These are phyloP conservation scores for Philhelius pedissequus DNA, from an alignment of 2,888 invertebrate species.

Conservation along the genomic window DNA sequence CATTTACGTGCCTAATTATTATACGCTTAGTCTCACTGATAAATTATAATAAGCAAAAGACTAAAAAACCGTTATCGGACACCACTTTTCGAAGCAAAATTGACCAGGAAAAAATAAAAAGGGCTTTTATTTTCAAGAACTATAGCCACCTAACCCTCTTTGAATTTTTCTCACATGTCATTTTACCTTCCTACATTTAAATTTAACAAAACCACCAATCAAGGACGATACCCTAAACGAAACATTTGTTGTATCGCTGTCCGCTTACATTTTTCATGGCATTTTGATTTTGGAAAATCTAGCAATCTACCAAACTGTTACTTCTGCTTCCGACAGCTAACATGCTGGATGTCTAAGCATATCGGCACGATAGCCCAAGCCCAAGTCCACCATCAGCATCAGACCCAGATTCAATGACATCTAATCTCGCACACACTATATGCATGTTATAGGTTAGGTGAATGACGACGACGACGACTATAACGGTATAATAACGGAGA, in stretches of 20 bases:
- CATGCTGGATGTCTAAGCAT: constrained; percentile 68
- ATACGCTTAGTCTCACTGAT: too few species aligned
- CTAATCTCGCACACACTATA: constrained; percentile 43
- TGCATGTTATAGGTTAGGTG: constrained; percentile 36
- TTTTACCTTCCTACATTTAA: constrained; percentile 10
- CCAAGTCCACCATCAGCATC: constrained; percentile 11
- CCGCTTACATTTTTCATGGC: constrained; percentile 66
- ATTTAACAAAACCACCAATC: constrained; percentile 29
- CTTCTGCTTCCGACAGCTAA: constrained; percentile 69
- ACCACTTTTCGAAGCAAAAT: too few species aligned
- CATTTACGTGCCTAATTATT: too few species aligned
- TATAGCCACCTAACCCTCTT: background rate
- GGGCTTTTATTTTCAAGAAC: too few species aligned
- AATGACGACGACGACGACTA: constrained; percentile 4
- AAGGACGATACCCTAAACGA: constrained; percentile 8
- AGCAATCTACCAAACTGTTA: constrained; percentile 69
- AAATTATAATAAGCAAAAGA: too few species aligned
- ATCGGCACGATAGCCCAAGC: constrained; percentile 46
- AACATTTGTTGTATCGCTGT: constrained; percentile 50
- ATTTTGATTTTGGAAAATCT: constrained; percentile 63
- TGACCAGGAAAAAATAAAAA: too few species aligned
- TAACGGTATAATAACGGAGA: constrained; percentile 12
- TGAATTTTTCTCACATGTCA: background rate
- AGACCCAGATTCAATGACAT: constrained; percentile 59
- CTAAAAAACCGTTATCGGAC: too few species aligned